Conservation (phyloP, 2,797 vertebrate species). For the Pseudocheirus occidentalis region DNA sequence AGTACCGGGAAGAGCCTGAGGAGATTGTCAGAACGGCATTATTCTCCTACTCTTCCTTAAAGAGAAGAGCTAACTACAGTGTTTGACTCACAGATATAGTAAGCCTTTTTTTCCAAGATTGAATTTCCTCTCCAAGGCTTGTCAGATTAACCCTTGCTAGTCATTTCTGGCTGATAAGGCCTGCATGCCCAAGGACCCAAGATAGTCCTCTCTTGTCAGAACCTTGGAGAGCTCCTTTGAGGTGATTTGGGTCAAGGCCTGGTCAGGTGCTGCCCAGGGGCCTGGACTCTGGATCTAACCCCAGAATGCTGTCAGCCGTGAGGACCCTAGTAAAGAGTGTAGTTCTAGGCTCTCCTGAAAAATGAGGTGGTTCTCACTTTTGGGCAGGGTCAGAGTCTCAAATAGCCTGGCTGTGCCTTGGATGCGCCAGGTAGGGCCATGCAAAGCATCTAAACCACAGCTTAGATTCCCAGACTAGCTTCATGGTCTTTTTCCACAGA, state of each 20-base stretch:
- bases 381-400: neutral
- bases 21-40: neutral
- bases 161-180: neutral
- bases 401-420: neutral
- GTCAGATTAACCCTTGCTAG: neutral
- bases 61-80: neutral
- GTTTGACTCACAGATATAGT: neutral
- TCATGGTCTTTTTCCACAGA: no score
- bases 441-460: neutral
- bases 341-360: conserved; percentile 14
- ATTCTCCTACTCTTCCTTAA: neutral
- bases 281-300: neutral
- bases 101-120: neutral
- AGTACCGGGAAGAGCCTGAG: neutral
- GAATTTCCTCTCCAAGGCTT: neutral
- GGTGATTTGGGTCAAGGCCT: neutral
- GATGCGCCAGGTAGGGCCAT: neutral
- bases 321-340: neutral
- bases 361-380: neutral
- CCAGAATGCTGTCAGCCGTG: neutral
- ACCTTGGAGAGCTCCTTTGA: neutral
- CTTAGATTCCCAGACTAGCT: neutral
- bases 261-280: neutral
- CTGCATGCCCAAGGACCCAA: neutral
- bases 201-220: neutral